Percentiles rank a stretch among this genome's conserved stretches.
Evolutionary conservation across 2,113 vertebrate genomes (phyloP).

Genomic region (Plotosus lineatus): DNA sequence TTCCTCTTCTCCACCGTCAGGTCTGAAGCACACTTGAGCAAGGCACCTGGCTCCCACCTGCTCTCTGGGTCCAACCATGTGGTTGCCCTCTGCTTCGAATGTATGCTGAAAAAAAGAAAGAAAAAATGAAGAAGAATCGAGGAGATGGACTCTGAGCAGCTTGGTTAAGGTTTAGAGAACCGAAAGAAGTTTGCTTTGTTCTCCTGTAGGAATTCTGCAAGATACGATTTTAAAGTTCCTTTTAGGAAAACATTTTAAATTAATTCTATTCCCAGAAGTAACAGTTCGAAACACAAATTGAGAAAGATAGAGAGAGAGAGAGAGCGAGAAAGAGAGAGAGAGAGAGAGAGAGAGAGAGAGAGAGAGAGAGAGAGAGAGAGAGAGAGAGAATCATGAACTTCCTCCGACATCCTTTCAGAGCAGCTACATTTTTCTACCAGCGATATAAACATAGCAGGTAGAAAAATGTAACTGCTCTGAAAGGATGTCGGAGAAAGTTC

Average conservation of each 20-base stretch:
- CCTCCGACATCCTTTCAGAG: not conserved
- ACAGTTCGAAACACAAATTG: not conserved
- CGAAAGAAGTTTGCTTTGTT: not conserved
- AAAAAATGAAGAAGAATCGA: slow-evolving; percentile 26
- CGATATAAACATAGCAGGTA: too few species aligned
- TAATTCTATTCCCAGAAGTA: slow-evolving; percentile 14
- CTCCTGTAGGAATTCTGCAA: not conserved
- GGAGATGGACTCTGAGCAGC: not conserved
- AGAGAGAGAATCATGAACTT: slow-evolving; percentile 7
- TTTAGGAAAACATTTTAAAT: slow-evolving; percentile 9
- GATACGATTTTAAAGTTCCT: slow-evolving; percentile 25
- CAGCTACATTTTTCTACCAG: slow-evolving; percentile 9
- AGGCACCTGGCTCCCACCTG: too few species aligned
- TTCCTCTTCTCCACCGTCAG: too few species aligned
- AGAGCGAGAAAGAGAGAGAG: not conserved
- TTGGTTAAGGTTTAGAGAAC: not conserved
- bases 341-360: not conserved
- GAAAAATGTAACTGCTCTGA: slow-evolving; percentile 19
- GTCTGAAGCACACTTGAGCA: too few species aligned
- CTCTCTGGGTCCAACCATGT: too few species aligned
- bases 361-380: not conserved
- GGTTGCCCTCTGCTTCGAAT: too few species aligned
- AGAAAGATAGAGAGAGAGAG: not conserved
- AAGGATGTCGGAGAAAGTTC: not conserved
- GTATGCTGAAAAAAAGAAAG: too few species aligned